Base-by-base conservation (phyloP, 2,888 invertebrate species). In the Hyposoter dolosus region DNA sequence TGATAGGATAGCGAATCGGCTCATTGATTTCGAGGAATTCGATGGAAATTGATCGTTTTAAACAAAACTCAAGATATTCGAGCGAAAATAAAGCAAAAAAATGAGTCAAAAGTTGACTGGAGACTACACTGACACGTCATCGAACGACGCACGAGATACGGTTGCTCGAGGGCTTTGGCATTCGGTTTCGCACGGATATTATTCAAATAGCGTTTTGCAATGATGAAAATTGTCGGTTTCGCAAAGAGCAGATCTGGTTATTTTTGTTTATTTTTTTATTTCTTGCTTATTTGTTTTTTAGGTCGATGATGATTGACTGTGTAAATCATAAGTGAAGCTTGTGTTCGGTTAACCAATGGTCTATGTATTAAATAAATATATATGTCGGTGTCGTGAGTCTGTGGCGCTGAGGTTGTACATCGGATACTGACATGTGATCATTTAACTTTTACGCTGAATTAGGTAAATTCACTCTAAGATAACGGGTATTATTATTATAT, bases 391-490 rank as follows among this genome's bases (percentile, higher is more conserved):
- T 75, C 23, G 40, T 50, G 28, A 69, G 15, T 69, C 17, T 47
- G 35, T 72, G 72, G 35, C 28, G 53, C 69, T 69, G 65, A n/a
- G 65, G 35, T 65, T 63, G 50, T 50, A 35, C 65, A 60, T 82
- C 65, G 68, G 40, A 50, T 66, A 68, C 78, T 85, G 82, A 79
- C 78, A 79, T 74, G 78, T 85, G 68, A 79, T 82, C 85, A 63
- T 82, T 82, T 85, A 82, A 82, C 77, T 53, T 69, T 78, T 78
- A 78, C 35, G 63, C 60, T 69, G 43, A 85, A 82, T 85, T 78
- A 82, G 78, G 82, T 75, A 82, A 85, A 85, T 50, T 82, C 69
- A 65, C 82, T 74, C 17, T 47, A n/a, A 65, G 60, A 53, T 76
- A 79, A 82, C 71, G 56, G 35, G 35, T 71, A 80, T 79, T 75